Percentiles rank a stretch among this genome's conserved stretches.
Evolutionary conservation across 2,888 invertebrate species (phyloP).

Genomic region (Drosophila villosipedis): DNA sequence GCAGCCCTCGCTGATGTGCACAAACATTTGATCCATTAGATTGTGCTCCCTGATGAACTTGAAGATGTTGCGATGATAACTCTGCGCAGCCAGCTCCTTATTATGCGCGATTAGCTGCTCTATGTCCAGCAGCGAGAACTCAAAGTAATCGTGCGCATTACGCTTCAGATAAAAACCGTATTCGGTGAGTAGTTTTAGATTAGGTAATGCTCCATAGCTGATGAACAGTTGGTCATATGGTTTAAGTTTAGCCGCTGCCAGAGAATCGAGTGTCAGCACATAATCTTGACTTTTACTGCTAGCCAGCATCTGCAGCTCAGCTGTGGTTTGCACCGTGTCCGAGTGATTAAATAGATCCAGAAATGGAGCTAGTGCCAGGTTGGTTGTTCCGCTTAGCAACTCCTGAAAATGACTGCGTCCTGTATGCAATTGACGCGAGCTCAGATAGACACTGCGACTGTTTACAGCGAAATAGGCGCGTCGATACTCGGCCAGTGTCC

Average conservation of each 20-base stretch:
- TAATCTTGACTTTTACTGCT: constrained; percentile 49
- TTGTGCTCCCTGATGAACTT: constrained; percentile 88
- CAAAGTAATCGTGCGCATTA: constrained; percentile 90
- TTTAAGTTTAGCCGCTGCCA: constrained; percentile 83
- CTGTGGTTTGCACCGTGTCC: constrained; percentile 87
- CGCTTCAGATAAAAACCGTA: constrained; percentile 93
- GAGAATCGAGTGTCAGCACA: constrained; percentile 64
- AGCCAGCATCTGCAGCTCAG: constrained; percentile 73
- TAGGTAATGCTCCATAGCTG: constrained; percentile 94
- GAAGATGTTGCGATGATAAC: constrained; percentile 87
- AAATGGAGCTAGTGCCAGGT: constrained; percentile 93
- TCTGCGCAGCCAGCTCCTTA: constrained; percentile 71
- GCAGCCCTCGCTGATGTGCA: constrained; percentile 87
- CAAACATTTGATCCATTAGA: constrained; percentile 88
- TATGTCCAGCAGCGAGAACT: constrained; percentile 87
- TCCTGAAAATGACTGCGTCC: constrained; percentile 79
- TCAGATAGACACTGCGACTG: constrained; percentile 92
- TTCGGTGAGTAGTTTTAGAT: constrained; percentile 91
- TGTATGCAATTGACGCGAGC: constrained; percentile 86
- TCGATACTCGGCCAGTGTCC: constrained; percentile 87
- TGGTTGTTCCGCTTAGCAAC: constrained; percentile 87
- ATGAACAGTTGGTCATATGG: constrained; percentile 93
- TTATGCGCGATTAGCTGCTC: constrained; percentile 84
- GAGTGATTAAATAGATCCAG: constrained; percentile 96
- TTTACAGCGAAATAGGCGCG: constrained; percentile 95